Evolutionary conservation across 2,888 invertebrate species (phyloP).

Genomic region (Leptopilina syphax): DNA sequence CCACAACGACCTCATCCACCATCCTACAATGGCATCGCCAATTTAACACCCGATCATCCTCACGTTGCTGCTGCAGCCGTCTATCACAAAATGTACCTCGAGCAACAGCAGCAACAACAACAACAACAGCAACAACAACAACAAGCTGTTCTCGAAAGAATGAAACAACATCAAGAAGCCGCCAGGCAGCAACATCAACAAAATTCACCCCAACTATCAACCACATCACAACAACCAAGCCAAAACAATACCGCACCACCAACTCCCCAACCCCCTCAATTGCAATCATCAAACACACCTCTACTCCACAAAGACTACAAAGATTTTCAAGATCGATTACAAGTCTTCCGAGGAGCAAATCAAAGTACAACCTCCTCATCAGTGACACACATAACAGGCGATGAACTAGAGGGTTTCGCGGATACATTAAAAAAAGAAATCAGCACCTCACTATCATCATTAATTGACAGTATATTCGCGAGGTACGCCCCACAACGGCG

Average conservation of each 20-base stretch:
- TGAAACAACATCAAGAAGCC: constrained; percentile 78
- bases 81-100: constrained; percentile 79
- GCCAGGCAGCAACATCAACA: constrained; percentile 79
- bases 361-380: constrained; percentile 78
- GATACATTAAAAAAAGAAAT: constrained; percentile 95
- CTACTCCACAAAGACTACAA: constrained; percentile 68
- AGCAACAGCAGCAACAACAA: constrained; percentile 80
- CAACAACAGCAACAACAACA: constrained; percentile 67
- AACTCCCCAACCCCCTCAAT: constrained; percentile 70
- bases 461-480: constrained; percentile 93
- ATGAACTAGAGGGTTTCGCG: constrained; percentile 93
- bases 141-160: constrained; percentile 76
- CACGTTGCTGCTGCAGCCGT: constrained; percentile 76
- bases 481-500: constrained; percentile 90
- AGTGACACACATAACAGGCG: constrained; percentile 83
- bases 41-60: constrained; percentile 81
- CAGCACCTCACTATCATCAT: constrained; percentile 87
- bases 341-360: constrained; percentile 85
- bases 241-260: constrained; percentile 63
- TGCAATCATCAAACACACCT: constrained; percentile 79
- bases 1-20: constrained; percentile 77
- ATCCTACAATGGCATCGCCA: constrained; percentile 78
- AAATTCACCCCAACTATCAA: constrained; percentile 64
- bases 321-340: constrained; percentile 87
- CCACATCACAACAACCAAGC: constrained; percentile 71